Conservation (phyloP, 2,888 invertebrate species). For the Phyllotreta cruciferae region DNA sequence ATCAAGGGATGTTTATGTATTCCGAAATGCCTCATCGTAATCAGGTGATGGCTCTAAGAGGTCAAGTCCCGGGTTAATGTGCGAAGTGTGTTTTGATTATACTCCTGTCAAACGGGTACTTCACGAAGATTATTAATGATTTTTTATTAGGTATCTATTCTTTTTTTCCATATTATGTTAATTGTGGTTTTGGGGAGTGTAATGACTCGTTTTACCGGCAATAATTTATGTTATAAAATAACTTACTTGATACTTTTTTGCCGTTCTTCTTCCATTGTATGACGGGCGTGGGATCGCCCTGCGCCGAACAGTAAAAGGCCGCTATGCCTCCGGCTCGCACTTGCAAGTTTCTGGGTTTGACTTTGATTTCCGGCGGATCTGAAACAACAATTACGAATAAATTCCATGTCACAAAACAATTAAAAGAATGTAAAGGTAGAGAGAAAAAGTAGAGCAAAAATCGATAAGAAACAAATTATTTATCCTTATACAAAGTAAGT, state of each 20-base stretch:
- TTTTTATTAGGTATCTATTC: no score
- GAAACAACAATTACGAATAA: conserved; percentile 57
- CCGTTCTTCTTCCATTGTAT: conserved; percentile 97
- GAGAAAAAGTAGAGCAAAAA: no score
- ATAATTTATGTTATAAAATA: background rate
- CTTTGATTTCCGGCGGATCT: conserved; percentile 96
- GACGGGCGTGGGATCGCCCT: conserved; percentile 86
- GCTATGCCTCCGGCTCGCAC: conserved; percentile 92
- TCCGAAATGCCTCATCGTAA: no score
- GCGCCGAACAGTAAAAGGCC: conserved; percentile 95
- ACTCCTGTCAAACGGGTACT: no score
- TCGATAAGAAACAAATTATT: background rate
- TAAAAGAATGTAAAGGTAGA: background rate
- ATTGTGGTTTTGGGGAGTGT: no score
- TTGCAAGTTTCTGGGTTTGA: conserved; percentile 89
- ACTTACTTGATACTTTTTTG: conserved; percentile 84
- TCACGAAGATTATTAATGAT: no score
- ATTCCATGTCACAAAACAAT: background rate
- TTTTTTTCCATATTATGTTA: no score
- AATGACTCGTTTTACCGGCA: background rate
- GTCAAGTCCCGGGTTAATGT: no score
- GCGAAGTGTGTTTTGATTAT: no score
- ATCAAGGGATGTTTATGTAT: background rate
- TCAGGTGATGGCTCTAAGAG: no score
- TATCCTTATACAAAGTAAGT: no score